Base-by-base conservation (phyloP, 1,140 invertebrate genomes). In the Megathymus violae region DNA sequence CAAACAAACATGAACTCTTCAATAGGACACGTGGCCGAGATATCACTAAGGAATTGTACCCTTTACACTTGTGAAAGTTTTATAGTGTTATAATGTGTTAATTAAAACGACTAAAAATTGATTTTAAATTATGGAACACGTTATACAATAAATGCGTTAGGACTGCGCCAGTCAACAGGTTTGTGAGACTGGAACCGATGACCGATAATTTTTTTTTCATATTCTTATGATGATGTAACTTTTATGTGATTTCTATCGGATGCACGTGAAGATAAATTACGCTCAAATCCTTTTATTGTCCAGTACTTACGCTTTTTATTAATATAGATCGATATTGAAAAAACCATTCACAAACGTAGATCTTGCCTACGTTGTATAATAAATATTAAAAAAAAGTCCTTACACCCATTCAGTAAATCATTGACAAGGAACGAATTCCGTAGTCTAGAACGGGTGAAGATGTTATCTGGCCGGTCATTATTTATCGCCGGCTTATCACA, bases 401-500 rank as follows among this genome's bases (percentile, higher is more conserved):
- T 65, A 65, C 63, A 65, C 58, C 50, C 60, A 62, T 69, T 64
- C 59, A 60, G 70, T 85, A 82, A 79, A 81, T 85, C 82, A 82
- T 76, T 59, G 34, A 68, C 68, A 69, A 69, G 68, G 64, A 78
- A 75, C 51, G 71, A 71, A 76, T 69, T 62, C 67, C 64, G 69
- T 64, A 64, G 58, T 54, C 52, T 59, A 61, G 67, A 62, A 71
- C 69, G 65, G 73, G 64, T 64, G 50, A 56, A 81, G 80, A 82
- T 84, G 65, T 64, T 84, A 84, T 84, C 79, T 56, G 25, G 43
- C 47, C 34, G 52, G 69, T 52, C 66, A 80, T 77, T 77, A 85
- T 82, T 80, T 83, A 85, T 82, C 70, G 80, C 48, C 41, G 56
- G 50, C 63, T 79, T 86, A 86, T 86, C 80, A 69, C 31, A 48